Evolutionary conservation across 2,888 invertebrate genomes (phyloP), one percentile per base, ranked within the genome.

Genomic region (Caprella mutica): DNA sequence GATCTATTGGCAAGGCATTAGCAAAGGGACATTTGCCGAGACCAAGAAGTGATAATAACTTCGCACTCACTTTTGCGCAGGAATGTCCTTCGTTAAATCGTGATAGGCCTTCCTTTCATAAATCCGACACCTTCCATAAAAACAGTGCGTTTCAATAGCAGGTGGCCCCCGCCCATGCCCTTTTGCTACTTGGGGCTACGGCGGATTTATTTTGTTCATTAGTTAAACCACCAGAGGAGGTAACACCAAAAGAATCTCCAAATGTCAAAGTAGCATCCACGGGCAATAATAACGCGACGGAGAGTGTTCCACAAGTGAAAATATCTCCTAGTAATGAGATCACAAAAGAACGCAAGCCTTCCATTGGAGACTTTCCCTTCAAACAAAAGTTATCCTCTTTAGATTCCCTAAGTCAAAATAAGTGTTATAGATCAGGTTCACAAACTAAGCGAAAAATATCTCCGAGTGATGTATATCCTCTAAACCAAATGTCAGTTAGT

Each of bases 21-120:
- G 67, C 69, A 43, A 68, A 68, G 61, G 67, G 67, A 40, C 69
- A 68, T 59, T 67, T 73, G 65, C 86, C 86, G 24, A 77, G 86
- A 68, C 86, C 87, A 69, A 85, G 86, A 75, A 86, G 86, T 64
- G 86, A 87, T 73, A 65, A 58, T 33, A 65, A 66, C 55, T 65
- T 61, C 38, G 60, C 61, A 21, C 59, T 56, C 3, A 56, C 61
- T 3, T 46, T 58, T 21, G 62, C 60, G 35, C 59, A 54, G 48
- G 58, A 61, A 33, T 55, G 58, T 43, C 55, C 44, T 4, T 56
- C 58, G 38, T 33, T 56, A 21, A 53, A 55, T 21, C 55, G 63
- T 30, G 58, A 65, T 53, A 60, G 66, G 19, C 63, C 66, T 29
- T 66, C 66, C 21, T 66, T 66, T 42, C 66, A 66, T 61, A 66